Conservation (phyloP, 1,140 invertebrate species). For the Drosophila kepulauana region DNA sequence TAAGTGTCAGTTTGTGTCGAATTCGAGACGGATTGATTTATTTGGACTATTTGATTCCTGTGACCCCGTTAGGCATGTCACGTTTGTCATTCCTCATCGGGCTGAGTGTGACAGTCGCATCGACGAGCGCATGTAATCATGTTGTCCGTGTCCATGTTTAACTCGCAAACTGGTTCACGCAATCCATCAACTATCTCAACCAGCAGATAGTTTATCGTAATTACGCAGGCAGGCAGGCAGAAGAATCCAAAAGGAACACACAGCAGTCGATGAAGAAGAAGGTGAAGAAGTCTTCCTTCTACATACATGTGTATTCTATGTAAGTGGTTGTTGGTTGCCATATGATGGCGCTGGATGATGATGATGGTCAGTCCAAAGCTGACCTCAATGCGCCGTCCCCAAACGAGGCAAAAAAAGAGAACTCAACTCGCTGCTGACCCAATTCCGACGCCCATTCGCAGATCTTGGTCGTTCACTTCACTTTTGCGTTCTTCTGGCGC, state of each 20-base stretch:
- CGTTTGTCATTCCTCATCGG: neutral
- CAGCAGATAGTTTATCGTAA: constrained; percentile 72
- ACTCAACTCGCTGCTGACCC: constrained; percentile 61
- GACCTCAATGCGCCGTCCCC: constrained; percentile 54
- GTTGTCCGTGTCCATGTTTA: constrained; percentile 48
- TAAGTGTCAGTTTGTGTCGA: neutral
- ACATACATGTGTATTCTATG: neutral
- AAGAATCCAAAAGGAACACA: constrained; percentile 14
- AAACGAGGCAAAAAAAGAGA: constrained; percentile 11
- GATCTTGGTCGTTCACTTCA: constrained; percentile 63
- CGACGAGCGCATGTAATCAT: constrained; percentile 41
- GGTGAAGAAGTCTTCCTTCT: constrained; percentile 1
- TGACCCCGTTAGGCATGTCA: constrained; percentile 17
- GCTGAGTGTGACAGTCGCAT: constrained; percentile 21
- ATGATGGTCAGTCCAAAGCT: constrained; percentile 14
- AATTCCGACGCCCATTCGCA: constrained; percentile 61
- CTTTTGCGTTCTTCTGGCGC: constrained; percentile 56
- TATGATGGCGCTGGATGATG: neutral
- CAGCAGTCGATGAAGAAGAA: neutral
- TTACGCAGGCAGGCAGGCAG: constrained; percentile 33
- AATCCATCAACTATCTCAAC: constrained; percentile 59
- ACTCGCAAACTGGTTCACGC: constrained; percentile 40
- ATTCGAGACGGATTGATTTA: no score
- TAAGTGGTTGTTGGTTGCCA: neutral
- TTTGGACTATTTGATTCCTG: constrained; percentile 10